These are phyloP conservation scores for Novumbra hubbsi DNA, from an alignment of 2,797 vertebrate genomes.

Conservation along the genomic window DNA sequence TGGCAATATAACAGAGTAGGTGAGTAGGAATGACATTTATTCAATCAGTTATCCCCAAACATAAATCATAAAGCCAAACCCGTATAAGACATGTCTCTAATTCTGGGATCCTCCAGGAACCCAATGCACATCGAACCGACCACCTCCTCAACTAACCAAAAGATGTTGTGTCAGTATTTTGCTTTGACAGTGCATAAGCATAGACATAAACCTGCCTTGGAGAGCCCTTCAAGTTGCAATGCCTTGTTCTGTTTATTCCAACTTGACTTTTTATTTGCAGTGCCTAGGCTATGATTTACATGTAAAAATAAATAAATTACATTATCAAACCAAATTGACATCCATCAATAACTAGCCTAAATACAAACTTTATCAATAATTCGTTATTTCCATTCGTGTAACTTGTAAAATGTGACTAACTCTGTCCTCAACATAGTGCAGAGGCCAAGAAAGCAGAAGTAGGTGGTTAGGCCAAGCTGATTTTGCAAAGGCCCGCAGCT, in stretches of 20 bases:
- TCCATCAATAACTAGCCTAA: not conserved
- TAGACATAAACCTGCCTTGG: too few relatives aligned
- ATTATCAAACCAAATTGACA: not conserved
- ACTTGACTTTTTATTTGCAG: not conserved
- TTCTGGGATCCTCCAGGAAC: too few relatives aligned
- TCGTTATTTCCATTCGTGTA: not conserved
- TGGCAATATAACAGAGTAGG: too few relatives aligned
- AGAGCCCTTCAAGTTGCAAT: not conserved
- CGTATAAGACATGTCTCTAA: too few relatives aligned
- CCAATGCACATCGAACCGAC: too few relatives aligned
- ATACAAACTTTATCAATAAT: not conserved
- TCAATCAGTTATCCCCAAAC: too few relatives aligned
- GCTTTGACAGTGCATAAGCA: not conserved
- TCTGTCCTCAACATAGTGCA: constrained; percentile 14
- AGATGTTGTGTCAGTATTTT: not conserved
- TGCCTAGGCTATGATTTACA: not conserved
- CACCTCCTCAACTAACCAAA: too few relatives aligned
- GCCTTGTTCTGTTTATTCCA: not conserved
- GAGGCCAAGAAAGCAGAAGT: constrained; percentile 75
- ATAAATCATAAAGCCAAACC: too few relatives aligned
- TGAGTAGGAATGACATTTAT: too few relatives aligned
- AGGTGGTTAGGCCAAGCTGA: constrained; percentile 68
- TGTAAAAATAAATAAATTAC: not conserved
- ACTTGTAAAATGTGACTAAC: constrained; percentile 4
- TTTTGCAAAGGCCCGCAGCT: constrained; percentile 73